Conservation (phyloP, 1,140 invertebrate genomes). For the Sesamia nonagrioides region DNA sequence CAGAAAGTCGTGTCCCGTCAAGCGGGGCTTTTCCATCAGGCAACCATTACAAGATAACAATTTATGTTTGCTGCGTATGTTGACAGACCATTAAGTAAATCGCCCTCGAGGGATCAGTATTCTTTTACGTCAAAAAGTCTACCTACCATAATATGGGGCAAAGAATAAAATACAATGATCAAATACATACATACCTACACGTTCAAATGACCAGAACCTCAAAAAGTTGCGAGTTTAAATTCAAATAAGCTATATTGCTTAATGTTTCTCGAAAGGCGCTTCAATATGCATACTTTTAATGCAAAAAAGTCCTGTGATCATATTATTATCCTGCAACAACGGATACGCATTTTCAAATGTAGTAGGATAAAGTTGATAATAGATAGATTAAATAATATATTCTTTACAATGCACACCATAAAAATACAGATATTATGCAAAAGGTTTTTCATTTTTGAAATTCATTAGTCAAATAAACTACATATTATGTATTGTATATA, state of each 20-base stretch:
- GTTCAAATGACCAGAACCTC: not conserved
- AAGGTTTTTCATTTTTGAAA: too few species aligned
- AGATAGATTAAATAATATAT: too few species aligned
- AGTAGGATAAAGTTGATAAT: not conserved
- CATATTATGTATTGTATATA: too few species aligned
- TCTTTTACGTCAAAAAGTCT: constrained; percentile 23
- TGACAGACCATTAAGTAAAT: constrained; percentile 26
- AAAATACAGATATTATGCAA: too few species aligned
- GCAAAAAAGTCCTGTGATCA: too few species aligned
- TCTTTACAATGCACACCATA: too few species aligned
- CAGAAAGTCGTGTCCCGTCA: not conserved
- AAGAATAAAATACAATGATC: not conserved
- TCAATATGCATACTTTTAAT: too few species aligned
- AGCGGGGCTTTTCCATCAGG: not conserved
- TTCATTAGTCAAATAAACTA: too few species aligned
- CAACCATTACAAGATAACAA: not conserved
- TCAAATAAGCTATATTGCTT: not conserved
- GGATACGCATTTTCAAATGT: not conserved
- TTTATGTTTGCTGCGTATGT: not conserved
- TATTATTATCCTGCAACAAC: not conserved
- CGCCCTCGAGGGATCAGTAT: constrained; percentile 25
- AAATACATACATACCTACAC: too few species aligned
- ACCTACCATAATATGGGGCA: not conserved
- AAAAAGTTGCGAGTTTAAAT: not conserved
- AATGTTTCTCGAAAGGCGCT: not conserved